A percentile compares a stretch with the other conserved stretches of the same genome.
phyloP scores from a whole-genome alignment of 2,797 vertebrate genomes.

The Chelidonichthys spinosus region DNA sequence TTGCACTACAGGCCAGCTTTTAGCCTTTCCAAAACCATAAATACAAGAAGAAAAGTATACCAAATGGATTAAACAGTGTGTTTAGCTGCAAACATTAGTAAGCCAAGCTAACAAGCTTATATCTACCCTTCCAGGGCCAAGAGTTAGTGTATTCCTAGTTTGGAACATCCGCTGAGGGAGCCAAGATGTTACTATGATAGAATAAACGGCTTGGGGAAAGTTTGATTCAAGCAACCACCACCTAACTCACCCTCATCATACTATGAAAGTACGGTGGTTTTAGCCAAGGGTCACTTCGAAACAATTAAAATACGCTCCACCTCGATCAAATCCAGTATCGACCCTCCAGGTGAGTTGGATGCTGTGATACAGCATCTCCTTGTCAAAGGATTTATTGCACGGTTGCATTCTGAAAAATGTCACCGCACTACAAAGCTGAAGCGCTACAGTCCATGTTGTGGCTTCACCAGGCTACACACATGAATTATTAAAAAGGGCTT shows the following conservation, averaged over 20 bases:
- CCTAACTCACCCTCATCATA: neutral
- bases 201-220: neutral
- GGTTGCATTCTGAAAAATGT: slow-evolving; percentile 25
- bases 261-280: neutral
- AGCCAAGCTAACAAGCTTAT: neutral
- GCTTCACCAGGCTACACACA: slow-evolving; percentile 66
- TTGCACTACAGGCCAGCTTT: neutral
- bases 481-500: slow-evolving; percentile 82
- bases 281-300: neutral
- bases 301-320: neutral
- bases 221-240: neutral
- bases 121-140: neutral
- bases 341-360: neutral
- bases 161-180: neutral
- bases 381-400: slow-evolving; percentile 18
- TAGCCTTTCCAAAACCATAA: neutral
- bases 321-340: neutral
- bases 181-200: neutral
- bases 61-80: neutral
- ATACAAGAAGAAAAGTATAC: neutral
- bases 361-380: neutral
- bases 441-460: slow-evolving; percentile 60
- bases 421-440: slow-evolving; percentile 46
- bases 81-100: neutral
- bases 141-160: neutral